Conservation (phyloP, 1,140 invertebrate genomes). For the Piezodorus guildinii region DNA sequence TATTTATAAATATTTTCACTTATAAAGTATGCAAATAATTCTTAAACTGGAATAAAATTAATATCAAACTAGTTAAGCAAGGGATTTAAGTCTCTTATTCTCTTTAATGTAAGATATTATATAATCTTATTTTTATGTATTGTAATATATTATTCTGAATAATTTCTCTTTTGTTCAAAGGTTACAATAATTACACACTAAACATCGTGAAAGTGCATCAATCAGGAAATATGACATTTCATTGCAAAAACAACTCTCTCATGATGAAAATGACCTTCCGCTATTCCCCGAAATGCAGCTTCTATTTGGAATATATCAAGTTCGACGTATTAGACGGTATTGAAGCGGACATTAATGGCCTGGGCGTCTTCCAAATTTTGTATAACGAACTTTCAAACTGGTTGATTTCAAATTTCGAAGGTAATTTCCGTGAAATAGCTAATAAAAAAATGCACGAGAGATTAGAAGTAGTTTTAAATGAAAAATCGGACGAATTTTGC, state of each 20-base stretch:
- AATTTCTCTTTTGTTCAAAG: background rate
- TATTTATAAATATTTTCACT: no score
- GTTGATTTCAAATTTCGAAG: slow-evolving; percentile 16
- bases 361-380: slow-evolving; percentile 12
- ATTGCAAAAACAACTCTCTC: background rate
- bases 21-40: no score
- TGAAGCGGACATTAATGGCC: slow-evolving; percentile 7
- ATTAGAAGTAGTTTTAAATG: background rate
- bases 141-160: background rate
- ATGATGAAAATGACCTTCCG: slow-evolving; percentile 15
- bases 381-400: slow-evolving; percentile 15
- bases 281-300: slow-evolving; percentile 16
- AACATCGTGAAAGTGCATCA: slow-evolving; percentile 9
- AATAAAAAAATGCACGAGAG: slow-evolving; percentile 17
- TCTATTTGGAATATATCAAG: slow-evolving; percentile 4
- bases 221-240: slow-evolving; percentile 3
- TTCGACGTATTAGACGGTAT: slow-evolving; percentile 12
- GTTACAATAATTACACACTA: slow-evolving; percentile 9
- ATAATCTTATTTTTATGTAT: no score
- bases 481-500: background rate
- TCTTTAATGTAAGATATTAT: no score
- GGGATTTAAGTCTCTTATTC: no score
- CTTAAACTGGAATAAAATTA: no score
- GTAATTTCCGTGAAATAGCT: background rate
- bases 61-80: no score